Conservation (phyloP, 1,140 invertebrate genomes). For the Drosophila tristis region DNA sequence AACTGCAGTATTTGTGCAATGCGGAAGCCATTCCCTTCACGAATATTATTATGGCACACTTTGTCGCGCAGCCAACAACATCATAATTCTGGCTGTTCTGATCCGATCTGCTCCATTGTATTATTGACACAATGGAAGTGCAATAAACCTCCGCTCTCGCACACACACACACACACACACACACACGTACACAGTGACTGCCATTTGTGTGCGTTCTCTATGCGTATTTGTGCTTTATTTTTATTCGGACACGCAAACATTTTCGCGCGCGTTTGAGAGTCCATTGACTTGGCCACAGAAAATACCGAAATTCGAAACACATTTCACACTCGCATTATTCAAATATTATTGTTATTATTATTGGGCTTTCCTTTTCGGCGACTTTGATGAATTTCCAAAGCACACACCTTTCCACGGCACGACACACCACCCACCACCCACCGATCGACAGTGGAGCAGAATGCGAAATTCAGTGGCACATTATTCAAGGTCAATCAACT, state of each 20-base stretch:
- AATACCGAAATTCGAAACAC: slow-evolving; percentile 17
- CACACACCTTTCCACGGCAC: slow-evolving; percentile 13
- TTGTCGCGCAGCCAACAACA: background rate
- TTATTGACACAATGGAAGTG: slow-evolving; percentile 48
- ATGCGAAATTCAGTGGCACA: too few relatives aligned
- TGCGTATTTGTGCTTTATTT: slow-evolving; percentile 41
- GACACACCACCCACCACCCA: background rate
- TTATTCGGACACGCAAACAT: slow-evolving; percentile 20
- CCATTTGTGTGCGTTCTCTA: slow-evolving; percentile 6
- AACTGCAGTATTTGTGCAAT: slow-evolving; percentile 29
- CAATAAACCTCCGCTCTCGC: slow-evolving; percentile 42
- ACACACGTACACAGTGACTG: background rate
- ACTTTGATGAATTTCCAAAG: slow-evolving; percentile 13
- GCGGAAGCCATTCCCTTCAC: slow-evolving; percentile 44
- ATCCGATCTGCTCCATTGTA: slow-evolving; percentile 13
- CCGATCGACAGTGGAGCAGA: slow-evolving; percentile 21
- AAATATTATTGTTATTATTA: slow-evolving; percentile 33
- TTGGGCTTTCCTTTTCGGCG: slow-evolving; percentile 25
- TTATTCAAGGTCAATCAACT: slow-evolving; percentile 54
- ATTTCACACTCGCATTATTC: slow-evolving; percentile 25
- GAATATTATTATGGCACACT: slow-evolving; percentile 51
- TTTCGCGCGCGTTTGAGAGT: slow-evolving; percentile 53
- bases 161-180: background rate
- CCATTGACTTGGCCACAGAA: slow-evolving; percentile 37
- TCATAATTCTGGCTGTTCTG: slow-evolving; percentile 36